Base-by-base conservation (phyloP, 2,113 vertebrate species). In the Protomyctophum bolini region DNA sequence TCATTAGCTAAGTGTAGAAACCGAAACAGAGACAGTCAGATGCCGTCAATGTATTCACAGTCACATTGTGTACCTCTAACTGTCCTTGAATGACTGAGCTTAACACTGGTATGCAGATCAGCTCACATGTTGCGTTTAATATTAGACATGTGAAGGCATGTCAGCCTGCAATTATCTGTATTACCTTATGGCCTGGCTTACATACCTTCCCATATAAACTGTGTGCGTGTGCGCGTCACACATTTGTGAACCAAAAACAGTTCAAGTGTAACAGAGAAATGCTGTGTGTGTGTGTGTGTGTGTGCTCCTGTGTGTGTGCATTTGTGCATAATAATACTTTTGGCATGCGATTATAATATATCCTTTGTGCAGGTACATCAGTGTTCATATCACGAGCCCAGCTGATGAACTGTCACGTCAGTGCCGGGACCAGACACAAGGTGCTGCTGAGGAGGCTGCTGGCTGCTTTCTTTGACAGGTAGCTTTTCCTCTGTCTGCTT, bases 341-440 rank as follows among this genome's bases (percentile, higher is more conserved):
- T 41, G 33, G 33, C 33, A 41, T n/a, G 50, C 33, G 21, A 21
- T 21, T 21, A 15, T 60, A 52, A 28, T 74, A 3, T 58, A 47
- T 67, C 0, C 56, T 14, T 8, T 45, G 12, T 6, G 51, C 82
- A 98, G 97, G 97, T 75, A 98, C 97, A 85, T 97, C 96, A 0
- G 97, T 98, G 80, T 98, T 94, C 82, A 98, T 98, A 89, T 96
- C 97, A 0, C 93, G 97, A 83, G 96, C 96, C 8, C 97, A 98
- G 90, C 94, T 98, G 58, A 98, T 98, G 97, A 98, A 98, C 91
- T 98, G 97, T 91, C 97, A 98, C 1, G 95, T 98, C 83, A 98
- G 97, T 0, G 97, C 97, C 0, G 97, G 97, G 73, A 98, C 96
- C 4, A 92, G 97, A 86, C 97, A 98, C 91, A 98, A 98, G 88